A percentile compares a stretch with the other conserved stretches of the same genome.
Evolutionary conservation across 2,113 vertebrate genomes (phyloP).

Genomic region (Cochlearius cochlearius): DNA sequence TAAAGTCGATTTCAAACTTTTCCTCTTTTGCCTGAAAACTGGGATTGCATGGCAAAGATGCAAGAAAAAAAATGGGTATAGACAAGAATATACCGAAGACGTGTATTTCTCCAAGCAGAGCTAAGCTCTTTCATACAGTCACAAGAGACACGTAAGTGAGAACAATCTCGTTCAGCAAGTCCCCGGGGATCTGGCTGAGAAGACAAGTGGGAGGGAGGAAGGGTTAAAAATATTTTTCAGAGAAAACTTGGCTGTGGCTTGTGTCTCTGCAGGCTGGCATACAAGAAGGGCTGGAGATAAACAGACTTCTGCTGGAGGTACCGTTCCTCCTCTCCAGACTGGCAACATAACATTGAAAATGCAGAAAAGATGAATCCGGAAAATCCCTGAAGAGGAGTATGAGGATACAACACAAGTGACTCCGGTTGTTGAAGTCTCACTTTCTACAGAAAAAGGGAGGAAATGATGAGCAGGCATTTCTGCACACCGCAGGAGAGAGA

Average conservation of each 20-base stretch:
- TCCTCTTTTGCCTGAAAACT: not conserved
- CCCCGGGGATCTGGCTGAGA: not conserved
- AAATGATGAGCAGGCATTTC: not conserved
- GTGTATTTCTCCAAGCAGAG: not conserved
- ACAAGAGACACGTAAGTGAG: not conserved
- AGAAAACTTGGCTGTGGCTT: not conserved
- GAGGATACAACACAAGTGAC: not conserved
- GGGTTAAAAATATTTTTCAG: not conserved
- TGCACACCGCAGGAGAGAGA: not conserved
- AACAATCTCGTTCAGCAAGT: not conserved
- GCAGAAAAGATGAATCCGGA: not conserved
- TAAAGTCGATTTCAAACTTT: not conserved
- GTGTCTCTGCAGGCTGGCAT: not conserved
- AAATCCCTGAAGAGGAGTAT: not conserved
- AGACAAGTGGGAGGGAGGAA: not conserved
- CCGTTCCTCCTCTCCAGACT: not conserved
- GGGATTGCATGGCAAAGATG: not conserved
- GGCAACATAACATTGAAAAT: fast-evolving
- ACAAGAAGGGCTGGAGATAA: not conserved
- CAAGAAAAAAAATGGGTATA: not conserved
- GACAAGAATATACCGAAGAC: not conserved
- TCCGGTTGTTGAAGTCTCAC: not conserved
- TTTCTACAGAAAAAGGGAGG: not conserved
- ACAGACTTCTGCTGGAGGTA: not conserved
- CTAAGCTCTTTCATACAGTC: not conserved